Percentiles rank a stretch among this genome's conserved stretches.
Evolutionary conservation across 2,113 vertebrate species (phyloP).

Genomic region (Silurus meridionalis): DNA sequence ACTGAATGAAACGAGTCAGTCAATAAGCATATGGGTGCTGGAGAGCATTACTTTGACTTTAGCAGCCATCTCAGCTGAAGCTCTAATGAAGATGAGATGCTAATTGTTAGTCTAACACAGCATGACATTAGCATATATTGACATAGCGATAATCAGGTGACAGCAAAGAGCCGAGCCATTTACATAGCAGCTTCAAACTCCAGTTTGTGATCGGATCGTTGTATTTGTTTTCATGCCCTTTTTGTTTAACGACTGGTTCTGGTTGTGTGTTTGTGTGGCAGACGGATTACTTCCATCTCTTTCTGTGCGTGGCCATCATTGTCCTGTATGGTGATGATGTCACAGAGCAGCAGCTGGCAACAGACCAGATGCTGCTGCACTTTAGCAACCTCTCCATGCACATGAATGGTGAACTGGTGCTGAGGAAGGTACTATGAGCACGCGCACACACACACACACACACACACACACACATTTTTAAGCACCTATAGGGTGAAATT

Average conservation of each 20-base stretch:
- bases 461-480: not conserved
- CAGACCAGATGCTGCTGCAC: constrained; percentile 97
- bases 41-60: constrained; percentile 16
- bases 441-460: not conserved
- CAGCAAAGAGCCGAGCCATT: constrained; percentile 24
- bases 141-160: constrained; percentile 48
- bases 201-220: not conserved
- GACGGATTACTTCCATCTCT: constrained; percentile 99
- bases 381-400: constrained; percentile 97
- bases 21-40: constrained; percentile 28
- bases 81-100: constrained; percentile 47
- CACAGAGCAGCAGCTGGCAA: constrained; percentile 88
- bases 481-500: not conserved
- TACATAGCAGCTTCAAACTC: constrained; percentile 4
- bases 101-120: constrained; percentile 46
- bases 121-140: constrained; percentile 50
- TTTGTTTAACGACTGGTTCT: constrained; percentile 1
- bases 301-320: constrained; percentile 94
- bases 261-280: constrained; percentile 55
- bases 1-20: not conserved
- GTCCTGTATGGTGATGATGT: constrained; percentile 94
- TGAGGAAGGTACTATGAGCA: constrained; percentile 83
- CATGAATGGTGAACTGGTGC: constrained; percentile 96
- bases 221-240: not conserved
- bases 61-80: constrained; percentile 18